phyloP scores from a whole-genome alignment of 2,113 vertebrate genomes.

The Poicephalus meyeri region DNA sequence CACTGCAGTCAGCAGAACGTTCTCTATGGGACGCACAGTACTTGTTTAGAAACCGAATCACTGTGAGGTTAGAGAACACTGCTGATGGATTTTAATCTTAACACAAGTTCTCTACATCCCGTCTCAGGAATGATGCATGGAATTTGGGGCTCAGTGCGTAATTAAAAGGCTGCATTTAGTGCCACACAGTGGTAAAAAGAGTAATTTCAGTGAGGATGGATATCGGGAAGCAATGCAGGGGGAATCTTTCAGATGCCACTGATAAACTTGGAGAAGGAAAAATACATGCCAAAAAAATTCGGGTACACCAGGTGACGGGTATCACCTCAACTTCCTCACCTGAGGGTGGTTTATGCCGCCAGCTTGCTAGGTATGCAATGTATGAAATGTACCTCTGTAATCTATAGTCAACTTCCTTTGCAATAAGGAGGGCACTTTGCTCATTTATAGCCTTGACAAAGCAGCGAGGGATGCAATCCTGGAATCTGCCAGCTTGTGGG shows the following conservation, averaged over 20 bases:
- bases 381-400: not conserved
- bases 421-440: not conserved
- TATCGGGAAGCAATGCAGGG: not conserved
- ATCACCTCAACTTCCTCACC: not conserved
- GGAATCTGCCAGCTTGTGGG: not conserved
- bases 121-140: not conserved
- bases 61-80: not conserved
- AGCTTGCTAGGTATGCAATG: not conserved
- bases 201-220: not conserved
- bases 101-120: not conserved
- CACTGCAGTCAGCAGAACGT: not conserved
- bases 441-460: not conserved
- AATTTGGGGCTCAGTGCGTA: not conserved
- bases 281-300: not conserved
- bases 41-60: not conserved
- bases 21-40: accelerated
- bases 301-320: accelerated
- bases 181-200: slow-evolving; percentile 33
- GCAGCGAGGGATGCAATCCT: not conserved
- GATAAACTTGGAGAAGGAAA: not conserved
- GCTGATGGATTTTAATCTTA: not conserved
- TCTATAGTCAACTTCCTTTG: not conserved
- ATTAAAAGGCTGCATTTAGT: slow-evolving; percentile 12
- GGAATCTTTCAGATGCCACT: not conserved
- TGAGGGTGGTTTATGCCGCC: not conserved